These are phyloP conservation scores for Diadegma fenestrale DNA, from an alignment of 2,888 invertebrate species.

Conservation along the genomic window DNA sequence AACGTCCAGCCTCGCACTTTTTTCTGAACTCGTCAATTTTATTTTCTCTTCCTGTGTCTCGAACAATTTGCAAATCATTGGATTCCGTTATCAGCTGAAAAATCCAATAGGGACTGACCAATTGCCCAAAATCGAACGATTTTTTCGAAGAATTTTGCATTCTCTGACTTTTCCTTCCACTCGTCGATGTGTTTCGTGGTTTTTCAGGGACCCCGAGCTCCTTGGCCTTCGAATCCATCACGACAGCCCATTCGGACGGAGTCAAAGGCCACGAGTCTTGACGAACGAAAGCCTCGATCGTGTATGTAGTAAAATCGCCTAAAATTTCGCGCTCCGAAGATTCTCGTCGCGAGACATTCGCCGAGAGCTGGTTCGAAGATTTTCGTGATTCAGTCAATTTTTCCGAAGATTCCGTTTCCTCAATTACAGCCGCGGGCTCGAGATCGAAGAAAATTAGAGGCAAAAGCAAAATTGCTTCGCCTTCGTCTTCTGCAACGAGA, in stretches of 20 bases:
- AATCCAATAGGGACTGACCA: constrained; percentile 73
- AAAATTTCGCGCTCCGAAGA: not conserved
- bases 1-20: constrained; percentile 69
- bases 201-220: not conserved
- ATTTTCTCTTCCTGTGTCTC: constrained; percentile 68
- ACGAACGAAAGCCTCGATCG: constrained; percentile 80
- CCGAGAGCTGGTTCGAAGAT: constrained; percentile 40
- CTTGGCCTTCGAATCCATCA: constrained; percentile 72
- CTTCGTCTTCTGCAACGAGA: constrained; percentile 64
- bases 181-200: constrained; percentile 22
- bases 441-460: constrained; percentile 64
- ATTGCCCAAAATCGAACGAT: not conserved
- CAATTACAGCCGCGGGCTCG: not conserved
- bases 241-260: constrained; percentile 81
- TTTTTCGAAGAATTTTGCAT: constrained; percentile 34
- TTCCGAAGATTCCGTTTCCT: not conserved
- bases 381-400: constrained; percentile 24
- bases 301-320: constrained; percentile 57
- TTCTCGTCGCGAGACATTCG: constrained; percentile 3
- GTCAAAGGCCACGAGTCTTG: constrained; percentile 84
- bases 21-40: constrained; percentile 71
- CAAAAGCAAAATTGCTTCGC: constrained; percentile 69
- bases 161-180: constrained; percentile 44
- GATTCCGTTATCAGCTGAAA: constrained; percentile 72
- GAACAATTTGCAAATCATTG: constrained; percentile 66